Base-by-base conservation (phyloP, 2,888 invertebrate species). In the Ectobius pallidus region DNA sequence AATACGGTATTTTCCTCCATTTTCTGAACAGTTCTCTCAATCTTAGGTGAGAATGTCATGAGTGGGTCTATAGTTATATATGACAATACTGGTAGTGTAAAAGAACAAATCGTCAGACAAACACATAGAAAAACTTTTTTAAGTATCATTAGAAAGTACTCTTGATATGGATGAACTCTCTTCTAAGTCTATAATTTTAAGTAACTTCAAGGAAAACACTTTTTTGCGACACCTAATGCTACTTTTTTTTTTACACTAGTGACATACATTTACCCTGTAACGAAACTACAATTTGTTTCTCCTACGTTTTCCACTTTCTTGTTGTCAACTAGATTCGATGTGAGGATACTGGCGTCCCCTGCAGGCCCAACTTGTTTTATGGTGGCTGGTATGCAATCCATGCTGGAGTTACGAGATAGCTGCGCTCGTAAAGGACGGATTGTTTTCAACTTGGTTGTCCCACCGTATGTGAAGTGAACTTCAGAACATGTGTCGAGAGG, bases 381-480 rank as follows among this genome's bases (percentile, higher is more conserved):
- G 9, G 27, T 65, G 11, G 27, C 46, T 39, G 9, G 34, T 25
- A 65, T 65, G 46, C 65, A 44, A 18, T 65, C 65, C 9, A 30
- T 22, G 39, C 71, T 75, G 6, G 73, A 39, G 61, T 73, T 71
- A 3, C 73, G 65, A 18, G 69, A 63, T 14, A 73, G 62, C 20
- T 71, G 70, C 9, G 72, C 69, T 20, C 75, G 67, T n/a, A 72
- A 20, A 14, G 91, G 88, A 75, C 90, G 86, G 30, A 93, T 88
- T 69, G 90, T 91, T 80, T 93, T 93, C 74, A 94, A 82, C 80
- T 94, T 92, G 0, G 92, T 92, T 0, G 92, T 92, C 6, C 93
- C 93, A 78, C 92, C 92, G 79, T 91, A 94, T 75, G 90, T 91
- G 61, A 94, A 92, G 79, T 90, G 91, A 0, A 93, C 92, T 79